Base-by-base conservation (phyloP, 2,113 vertebrate genomes). In the Prinia subflava region DNA sequence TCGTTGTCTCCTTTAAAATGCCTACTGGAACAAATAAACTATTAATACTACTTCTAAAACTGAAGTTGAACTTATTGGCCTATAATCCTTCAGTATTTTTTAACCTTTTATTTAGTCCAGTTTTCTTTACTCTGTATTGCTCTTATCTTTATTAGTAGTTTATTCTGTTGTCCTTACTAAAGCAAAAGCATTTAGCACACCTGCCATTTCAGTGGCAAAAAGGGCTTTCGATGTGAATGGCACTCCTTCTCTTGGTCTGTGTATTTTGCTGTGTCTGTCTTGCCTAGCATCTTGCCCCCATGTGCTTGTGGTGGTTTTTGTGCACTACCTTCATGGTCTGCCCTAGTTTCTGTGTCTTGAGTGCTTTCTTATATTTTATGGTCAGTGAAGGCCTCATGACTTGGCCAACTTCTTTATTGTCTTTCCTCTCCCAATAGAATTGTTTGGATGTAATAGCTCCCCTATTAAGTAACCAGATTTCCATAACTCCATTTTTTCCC, bases 21-120 rank as follows among this genome's bases (percentile, higher is more conserved):
- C 68, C 83, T 94, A 74, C 64, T 88, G 90, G 79, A 86, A 86
- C 79, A 83, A 94, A 73, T 83, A 64, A 77, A 57, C 83, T 93
- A 73, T 83, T 92, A 94, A 80, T 95, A 90, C 41, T 49, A 28
- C 63, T 85, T 68, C 82, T 86, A 85, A 85, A 96, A 83, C 23
- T 69, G 50, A 83, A 83, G 59, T 80, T 92, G 73, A 87, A 68
- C 52, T 87, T 84, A 60, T 0, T 69, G 68, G 10, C 17, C 28
- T 17, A 6, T 86, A 86, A 57, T 83, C 55, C 27, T 88, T 91
- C 11, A 27, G 67, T 71, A 21, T 20, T 80, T 75, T 60, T 81
- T 50, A 93, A 65, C 44, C 55, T 79, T 88, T 78, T 75, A 23
- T 64, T 73, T 77, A 39, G 35, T 65, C 11, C 24, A 23, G 2